Conservation (phyloP, 2,888 invertebrate species). For the Agriopis aurantiaria region DNA sequence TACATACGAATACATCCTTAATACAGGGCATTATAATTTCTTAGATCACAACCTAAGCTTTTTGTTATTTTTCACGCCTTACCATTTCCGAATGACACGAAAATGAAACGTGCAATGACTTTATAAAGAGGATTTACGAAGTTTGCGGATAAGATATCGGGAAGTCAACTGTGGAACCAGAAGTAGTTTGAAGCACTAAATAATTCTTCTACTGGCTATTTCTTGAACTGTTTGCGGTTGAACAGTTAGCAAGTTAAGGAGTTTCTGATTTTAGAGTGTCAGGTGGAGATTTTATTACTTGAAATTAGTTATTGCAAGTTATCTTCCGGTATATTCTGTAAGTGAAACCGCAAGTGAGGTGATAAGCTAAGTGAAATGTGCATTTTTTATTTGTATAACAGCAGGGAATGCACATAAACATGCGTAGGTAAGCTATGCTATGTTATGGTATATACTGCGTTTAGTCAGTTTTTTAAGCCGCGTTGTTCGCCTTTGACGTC, state of each 20-base stretch:
- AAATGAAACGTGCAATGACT: constrained; percentile 41
- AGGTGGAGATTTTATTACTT: constrained; percentile 9
- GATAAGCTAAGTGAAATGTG: too few relatives aligned
- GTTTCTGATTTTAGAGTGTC: constrained; percentile 14
- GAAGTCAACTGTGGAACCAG: constrained; percentile 22
- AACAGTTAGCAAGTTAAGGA: constrained; percentile 27
- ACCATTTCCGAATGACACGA: constrained; percentile 36
- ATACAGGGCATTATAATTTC: background rate
- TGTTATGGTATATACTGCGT: too few relatives aligned
- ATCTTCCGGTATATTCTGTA: background rate
- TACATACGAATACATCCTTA: too few relatives aligned
- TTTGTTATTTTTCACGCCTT: constrained; percentile 54
- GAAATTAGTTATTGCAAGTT: constrained; percentile 11
- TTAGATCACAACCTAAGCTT: constrained; percentile 28
- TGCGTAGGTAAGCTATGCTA: too few relatives aligned
- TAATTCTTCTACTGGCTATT: constrained; percentile 30
- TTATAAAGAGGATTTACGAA: constrained; percentile 39
- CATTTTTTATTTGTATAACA: too few relatives aligned
- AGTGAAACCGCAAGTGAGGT: too few relatives aligned
- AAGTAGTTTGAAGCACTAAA: constrained; percentile 37
- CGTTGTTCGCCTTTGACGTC: too few relatives aligned
- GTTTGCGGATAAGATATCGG: constrained; percentile 37
- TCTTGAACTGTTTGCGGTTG: constrained; percentile 29
- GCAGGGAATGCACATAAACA: too few relatives aligned
- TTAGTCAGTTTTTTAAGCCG: too few relatives aligned